Evolutionary conservation across 2,888 invertebrate species (phyloP), one percentile per base, ranked within the genome.

Genomic region (Ophion ventricosus): DNA sequence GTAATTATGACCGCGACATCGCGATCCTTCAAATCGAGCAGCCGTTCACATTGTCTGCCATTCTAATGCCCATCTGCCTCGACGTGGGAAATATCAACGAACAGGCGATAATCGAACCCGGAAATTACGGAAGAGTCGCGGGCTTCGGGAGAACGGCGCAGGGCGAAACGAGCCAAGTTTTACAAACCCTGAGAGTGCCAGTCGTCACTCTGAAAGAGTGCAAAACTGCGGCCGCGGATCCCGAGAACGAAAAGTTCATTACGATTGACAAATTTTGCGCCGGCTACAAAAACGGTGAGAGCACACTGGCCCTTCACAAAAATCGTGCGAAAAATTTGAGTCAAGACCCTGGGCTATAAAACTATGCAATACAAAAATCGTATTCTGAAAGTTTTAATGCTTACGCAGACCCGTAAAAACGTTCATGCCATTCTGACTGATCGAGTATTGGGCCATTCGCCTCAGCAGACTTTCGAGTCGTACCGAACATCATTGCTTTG

Each of bases 221-320:
- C 76, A 90, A 86, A 84, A 54, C 86, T 0, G 80, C 83, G 2
- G 89, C 86, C 43, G n/a, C 40, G 10, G 76, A 67, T 3, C 40
- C 73, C 0, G 85, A 89, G 0, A 89, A 87, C 29, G 87, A 87
- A 77, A 90, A 87, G 26, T 92, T 87, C 74, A 87, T 93, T 2
- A 92, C 93, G 0, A 67, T 77, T 3, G 93, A 93, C 75, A 93
- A 93, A 84, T 93, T 93, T 85, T 93, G 93, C 79, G 93, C 93
- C 25, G 93, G 93, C 3, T 93, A 91, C 66, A 89, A 85, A n/a
- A 93, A 93, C 85, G 93, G 93, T 93, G 86, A 82, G 90, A 88
- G 7, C 35, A 7, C 35, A 35, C 7, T 35, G 35, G 14, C 26
- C 57, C 7, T 11, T 35, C 35, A 5, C 8, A 7, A 35, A 35